Conservation (phyloP, 2,888 invertebrate genomes). For the Andrena hattorfiana region DNA sequence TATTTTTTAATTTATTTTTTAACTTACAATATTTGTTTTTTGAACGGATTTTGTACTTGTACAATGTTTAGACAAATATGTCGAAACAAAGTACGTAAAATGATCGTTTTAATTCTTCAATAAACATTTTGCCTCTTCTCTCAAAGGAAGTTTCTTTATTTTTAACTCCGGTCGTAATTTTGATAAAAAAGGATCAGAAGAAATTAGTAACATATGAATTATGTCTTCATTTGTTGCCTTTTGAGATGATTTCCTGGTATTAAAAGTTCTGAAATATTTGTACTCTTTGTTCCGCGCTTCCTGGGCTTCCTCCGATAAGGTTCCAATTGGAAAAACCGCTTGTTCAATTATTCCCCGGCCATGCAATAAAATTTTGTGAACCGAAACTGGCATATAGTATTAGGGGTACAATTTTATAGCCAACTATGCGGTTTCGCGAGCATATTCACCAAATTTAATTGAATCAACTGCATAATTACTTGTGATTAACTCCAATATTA, state of each 20-base stretch:
- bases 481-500: not conserved
- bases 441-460: not conserved
- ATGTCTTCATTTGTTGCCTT: too few relatives aligned
- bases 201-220: not conserved
- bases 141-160: not conserved
- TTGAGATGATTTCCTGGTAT: not conserved
- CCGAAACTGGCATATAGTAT: not conserved
- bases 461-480: not conserved
- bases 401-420: not conserved
- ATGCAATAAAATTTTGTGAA: not conserved
- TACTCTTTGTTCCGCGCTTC: slow-evolving; percentile 17
- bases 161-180: not conserved
- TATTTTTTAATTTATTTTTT: too few relatives aligned
- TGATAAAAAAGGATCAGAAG: not conserved
- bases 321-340: slow-evolving; percentile 4
- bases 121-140: slow-evolving; percentile 1
- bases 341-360: not conserved
- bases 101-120: not conserved
- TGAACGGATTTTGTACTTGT: too few relatives aligned
- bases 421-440: not conserved
- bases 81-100: too few relatives aligned
- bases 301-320: slow-evolving; percentile 4
- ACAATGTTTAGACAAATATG: too few relatives aligned
- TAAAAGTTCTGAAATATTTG: not conserved
- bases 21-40: too few relatives aligned